A percentile compares a stretch with the other conserved stretches of the same genome.
Conservation (phyloP, 2,113 vertebrate species). For the Microcebus tavaratra region DNA sequence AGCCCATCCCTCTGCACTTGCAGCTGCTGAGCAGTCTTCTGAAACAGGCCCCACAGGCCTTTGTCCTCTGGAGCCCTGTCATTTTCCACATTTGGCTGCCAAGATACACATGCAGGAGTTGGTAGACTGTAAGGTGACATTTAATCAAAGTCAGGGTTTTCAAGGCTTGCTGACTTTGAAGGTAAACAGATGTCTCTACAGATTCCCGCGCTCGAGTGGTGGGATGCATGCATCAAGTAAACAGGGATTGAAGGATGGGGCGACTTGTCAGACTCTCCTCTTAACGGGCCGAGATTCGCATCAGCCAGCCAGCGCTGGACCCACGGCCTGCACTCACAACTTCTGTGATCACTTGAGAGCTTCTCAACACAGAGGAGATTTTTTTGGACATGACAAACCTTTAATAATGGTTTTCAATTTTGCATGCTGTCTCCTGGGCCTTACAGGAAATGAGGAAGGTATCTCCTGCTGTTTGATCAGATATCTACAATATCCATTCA, state of each 20-base stretch:
- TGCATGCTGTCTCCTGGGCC: background rate
- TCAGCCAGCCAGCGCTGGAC: background rate
- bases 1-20: background rate
- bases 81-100: slow-evolving; percentile 39
- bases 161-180: slow-evolving; percentile 22
- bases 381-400: slow-evolving; percentile 29
- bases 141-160: slow-evolving; percentile 50
- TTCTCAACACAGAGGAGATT: background rate
- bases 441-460: slow-evolving; percentile 20
- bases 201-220: background rate
- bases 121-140: background rate
- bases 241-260: background rate
- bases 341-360: background rate
- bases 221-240: background rate
- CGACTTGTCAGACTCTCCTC: background rate
- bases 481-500: background rate
- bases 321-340: background rate
- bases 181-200: slow-evolving; percentile 46
- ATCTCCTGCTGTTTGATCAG: slow-evolving; percentile 18
- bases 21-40: background rate
- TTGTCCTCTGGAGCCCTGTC: background rate
- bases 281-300: background rate
- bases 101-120: background rate
- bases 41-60: background rate
- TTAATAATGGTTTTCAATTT: slow-evolving; percentile 56